These are phyloP conservation scores for Drosophila greeni DNA, from an alignment of 2,888 invertebrate genomes.

Conservation along the genomic window DNA sequence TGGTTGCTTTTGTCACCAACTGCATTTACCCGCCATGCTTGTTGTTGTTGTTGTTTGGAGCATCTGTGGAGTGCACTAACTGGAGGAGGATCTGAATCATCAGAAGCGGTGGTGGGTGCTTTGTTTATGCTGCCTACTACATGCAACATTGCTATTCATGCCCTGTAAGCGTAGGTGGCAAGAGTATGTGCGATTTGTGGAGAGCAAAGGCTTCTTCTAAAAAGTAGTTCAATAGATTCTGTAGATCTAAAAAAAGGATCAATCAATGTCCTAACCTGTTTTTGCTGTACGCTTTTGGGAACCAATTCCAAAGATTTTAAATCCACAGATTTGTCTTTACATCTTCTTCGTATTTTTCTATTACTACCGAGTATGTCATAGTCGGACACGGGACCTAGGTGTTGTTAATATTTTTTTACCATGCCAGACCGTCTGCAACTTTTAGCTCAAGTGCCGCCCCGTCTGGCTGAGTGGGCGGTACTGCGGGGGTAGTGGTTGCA, in stretches of 20 bases:
- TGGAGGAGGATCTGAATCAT: conserved; percentile 34
- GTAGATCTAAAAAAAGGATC: no score
- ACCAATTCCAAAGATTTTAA: not conserved
- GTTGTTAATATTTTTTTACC: conserved; percentile 16
- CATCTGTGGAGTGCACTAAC: conserved; percentile 58
- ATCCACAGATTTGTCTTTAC: not conserved
- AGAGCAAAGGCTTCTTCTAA: no score
- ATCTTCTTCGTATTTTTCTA: not conserved
- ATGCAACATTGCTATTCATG: conserved; percentile 19
- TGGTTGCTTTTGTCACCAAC: conserved; percentile 37
- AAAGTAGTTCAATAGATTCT: no score
- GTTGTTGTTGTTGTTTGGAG: conserved; percentile 27
- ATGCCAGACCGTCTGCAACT: conserved; percentile 60
- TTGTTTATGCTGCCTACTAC: conserved; percentile 61
- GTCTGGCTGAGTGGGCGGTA: conserved; percentile 46
- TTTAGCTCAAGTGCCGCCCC: conserved; percentile 60
- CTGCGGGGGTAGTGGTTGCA: not conserved
- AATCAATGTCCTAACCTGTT: not conserved
- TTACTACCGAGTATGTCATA: conserved; percentile 2
- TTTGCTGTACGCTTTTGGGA: not conserved
- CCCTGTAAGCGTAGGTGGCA: not conserved
- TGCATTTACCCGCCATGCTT: conserved; percentile 27
- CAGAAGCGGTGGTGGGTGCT: conserved; percentile 46
- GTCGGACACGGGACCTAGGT: conserved; percentile 2
- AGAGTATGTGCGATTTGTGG: not conserved